These are phyloP conservation scores for Drosophila kanapiae DNA, from an alignment of 1,140 invertebrate genomes.

Conservation along the genomic window DNA sequence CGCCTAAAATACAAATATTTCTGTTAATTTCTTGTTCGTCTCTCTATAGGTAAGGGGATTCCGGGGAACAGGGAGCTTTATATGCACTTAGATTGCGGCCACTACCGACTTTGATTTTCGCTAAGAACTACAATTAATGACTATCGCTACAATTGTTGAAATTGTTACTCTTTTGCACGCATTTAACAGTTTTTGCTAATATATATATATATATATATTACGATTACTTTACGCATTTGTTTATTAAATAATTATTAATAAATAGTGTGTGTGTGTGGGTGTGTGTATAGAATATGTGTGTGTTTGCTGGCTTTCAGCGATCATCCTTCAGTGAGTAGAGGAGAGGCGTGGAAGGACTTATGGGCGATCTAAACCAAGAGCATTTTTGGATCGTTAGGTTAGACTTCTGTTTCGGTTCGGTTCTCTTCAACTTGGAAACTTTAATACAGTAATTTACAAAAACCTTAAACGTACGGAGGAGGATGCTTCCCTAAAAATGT, in stretches of 20 bases:
- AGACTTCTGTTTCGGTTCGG: constrained; percentile 14
- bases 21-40: constrained; percentile 45
- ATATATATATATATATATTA: constrained; percentile 47
- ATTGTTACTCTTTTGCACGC: constrained; percentile 50
- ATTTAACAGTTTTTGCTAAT: constrained; percentile 65
- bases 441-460: constrained; percentile 78
- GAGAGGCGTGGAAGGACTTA: constrained; percentile 53
- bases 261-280: constrained; percentile 52
- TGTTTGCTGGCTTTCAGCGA: constrained; percentile 44
- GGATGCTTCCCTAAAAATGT: constrained; percentile 47
- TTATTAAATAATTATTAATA: constrained; percentile 77
- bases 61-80: constrained; percentile 43
- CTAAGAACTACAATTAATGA: constrained; percentile 83
- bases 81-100: constrained; percentile 80
- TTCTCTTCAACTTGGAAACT: constrained; percentile 39
- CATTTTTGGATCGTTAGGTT: constrained; percentile 62
- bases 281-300: constrained; percentile 51
- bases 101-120: constrained; percentile 73
- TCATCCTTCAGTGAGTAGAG: constrained; percentile 41
- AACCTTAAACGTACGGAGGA: constrained; percentile 42
- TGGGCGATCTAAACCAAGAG: constrained; percentile 61
- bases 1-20: constrained; percentile 49
- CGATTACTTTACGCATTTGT: constrained; percentile 58
- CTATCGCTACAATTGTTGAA: constrained; percentile 80
- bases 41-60: constrained; percentile 47